Base-by-base conservation (phyloP, 2,888 invertebrate genomes). In the Catocala sponsa region DNA sequence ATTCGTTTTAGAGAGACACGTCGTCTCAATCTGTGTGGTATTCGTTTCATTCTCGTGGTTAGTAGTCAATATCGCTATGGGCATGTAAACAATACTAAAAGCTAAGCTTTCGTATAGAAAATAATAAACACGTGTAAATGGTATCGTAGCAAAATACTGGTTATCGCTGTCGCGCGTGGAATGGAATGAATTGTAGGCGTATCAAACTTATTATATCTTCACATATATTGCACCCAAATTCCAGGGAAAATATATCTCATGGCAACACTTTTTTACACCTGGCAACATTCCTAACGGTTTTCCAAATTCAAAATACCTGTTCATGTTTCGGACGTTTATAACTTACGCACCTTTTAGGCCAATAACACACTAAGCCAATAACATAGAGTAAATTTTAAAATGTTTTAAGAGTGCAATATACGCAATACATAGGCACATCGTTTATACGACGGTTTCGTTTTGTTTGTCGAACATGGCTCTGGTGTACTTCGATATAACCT, bases 391-490 rank as follows among this genome's bases (percentile, higher is more conserved):
- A 56, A 70, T 61, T 63, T 64, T 56, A 9, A 62, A 58, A 67
- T 62, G 49, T 53, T 69, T 65, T 52, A 57, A 43, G 61, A 67
- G 69, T 69, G 73, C 70, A 77, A 73, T 74, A 77, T 67, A 71
- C 59, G 75, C 63, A 62, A 65, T 70, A 76, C 32, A 78, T 82
- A 86, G 86, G 86, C 91, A 86, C 88, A 84, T 81, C 77, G 81
- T 81, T 91, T 79, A 94, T 51, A 94, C 94, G 83, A 93, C 92
- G 74, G 94, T 92, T 85, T 94, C 94, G 83, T 87, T 89, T 74
- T 87, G 88, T 70, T 89, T 91, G 50, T 94, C 94, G 81, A 94
- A 94, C 91, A 94, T 92, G 33, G 93, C 92, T 69, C 94, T 83
- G 51, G 94, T 93, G 71, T 94, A 94, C 78, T 92, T 94, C 59